phyloP scores from a whole-genome alignment of 2,888 invertebrate species.

The Antheraea assamensis region DNA sequence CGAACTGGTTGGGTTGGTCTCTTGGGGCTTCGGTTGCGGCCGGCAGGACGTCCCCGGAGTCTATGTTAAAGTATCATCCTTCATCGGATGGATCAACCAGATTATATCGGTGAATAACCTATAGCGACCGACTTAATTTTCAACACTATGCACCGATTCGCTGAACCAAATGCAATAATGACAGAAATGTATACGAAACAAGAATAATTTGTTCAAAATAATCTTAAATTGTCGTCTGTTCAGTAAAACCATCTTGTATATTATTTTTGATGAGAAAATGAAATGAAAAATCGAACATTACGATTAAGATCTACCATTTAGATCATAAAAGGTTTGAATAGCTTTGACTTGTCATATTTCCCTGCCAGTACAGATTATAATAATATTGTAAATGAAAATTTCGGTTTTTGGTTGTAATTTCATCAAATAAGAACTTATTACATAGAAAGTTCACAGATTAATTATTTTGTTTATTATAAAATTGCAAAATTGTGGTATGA shows the following conservation, averaged over 20 bases:
- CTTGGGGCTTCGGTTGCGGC: slow-evolving; percentile 98
- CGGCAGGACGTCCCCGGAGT: slow-evolving; percentile 97
- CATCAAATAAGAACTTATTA: neutral
- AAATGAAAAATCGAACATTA: no score
- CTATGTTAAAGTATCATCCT: slow-evolving; percentile 97
- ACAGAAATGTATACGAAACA: neutral
- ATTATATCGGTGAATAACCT: slow-evolving; percentile 97
- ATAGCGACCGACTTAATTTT: slow-evolving; percentile 62
- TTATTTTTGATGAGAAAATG: neutral
- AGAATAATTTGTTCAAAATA: neutral
- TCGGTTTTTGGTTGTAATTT: neutral
- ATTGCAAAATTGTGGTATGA: neutral
- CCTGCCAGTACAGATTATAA: neutral
- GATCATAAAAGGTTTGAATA: neutral
- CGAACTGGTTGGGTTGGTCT: slow-evolving; percentile 95
- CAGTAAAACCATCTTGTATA: neutral
- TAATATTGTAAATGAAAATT: neutral
- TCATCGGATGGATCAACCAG: slow-evolving; percentile 98
- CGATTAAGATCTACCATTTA: neutral
- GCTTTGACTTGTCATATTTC: neutral
- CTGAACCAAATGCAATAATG: neutral
- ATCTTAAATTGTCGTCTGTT: neutral
- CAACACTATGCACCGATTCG: neutral
- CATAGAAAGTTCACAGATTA: neutral
- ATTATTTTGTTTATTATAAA: neutral